Conservation (phyloP, 2,113 vertebrate species). For the Uropsilus gracilis region DNA sequence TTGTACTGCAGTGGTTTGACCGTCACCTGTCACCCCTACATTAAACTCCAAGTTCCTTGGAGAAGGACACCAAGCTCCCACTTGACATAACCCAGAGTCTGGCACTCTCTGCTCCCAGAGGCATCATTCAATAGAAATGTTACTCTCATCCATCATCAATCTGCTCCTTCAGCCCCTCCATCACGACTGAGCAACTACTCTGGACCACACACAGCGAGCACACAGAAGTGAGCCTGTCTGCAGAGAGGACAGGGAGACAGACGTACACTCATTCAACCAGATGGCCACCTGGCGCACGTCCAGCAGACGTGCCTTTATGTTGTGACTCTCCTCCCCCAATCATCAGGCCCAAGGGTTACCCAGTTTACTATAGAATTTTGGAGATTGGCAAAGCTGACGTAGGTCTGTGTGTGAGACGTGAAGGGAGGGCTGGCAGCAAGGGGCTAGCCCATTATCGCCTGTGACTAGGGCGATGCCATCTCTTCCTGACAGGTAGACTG, state of each 20-base stretch:
- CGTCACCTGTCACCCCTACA: background rate
- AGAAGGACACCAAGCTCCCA: background rate
- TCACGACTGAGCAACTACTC: background rate
- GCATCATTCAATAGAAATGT: background rate
- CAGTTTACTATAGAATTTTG: background rate
- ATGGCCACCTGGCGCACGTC: background rate
- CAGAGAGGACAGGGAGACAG: background rate
- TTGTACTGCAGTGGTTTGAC: background rate
- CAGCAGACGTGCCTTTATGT: background rate
- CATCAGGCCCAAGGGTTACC: background rate
- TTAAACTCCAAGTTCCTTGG: background rate
- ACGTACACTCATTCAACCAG: background rate
- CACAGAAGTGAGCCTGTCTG: background rate
- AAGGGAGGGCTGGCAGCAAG: conserved; percentile 7
- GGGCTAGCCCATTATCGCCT: background rate
- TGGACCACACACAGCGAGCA: background rate
- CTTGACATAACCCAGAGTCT: background rate
- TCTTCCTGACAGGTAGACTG: background rate
- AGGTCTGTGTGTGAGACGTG: background rate
- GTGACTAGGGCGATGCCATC: background rate
- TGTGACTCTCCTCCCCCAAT: background rate
- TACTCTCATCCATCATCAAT: background rate
- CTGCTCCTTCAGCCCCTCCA: background rate
- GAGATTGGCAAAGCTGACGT: background rate
- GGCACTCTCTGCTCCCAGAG: background rate